These are phyloP conservation scores for Octomys mimax DNA, from an alignment of 2,797 vertebrate genomes.

Conservation along the genomic window DNA sequence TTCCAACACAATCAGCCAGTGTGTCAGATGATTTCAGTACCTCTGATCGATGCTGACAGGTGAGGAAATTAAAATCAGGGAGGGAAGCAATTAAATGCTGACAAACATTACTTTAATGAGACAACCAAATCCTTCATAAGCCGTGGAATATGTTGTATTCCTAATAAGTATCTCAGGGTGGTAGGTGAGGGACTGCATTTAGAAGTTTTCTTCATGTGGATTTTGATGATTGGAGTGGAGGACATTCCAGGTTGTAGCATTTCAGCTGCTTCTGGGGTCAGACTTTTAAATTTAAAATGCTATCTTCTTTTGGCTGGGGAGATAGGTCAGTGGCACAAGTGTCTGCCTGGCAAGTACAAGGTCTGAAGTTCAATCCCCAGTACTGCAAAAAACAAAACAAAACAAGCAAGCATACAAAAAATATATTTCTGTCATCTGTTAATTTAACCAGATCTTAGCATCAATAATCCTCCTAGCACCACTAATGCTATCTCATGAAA, in stretches of 20 bases:
- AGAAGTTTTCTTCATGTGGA: neutral
- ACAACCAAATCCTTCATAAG: constrained; percentile 81
- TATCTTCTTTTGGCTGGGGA: neutral
- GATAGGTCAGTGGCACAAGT: too few species aligned
- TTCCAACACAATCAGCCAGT: constrained; percentile 76
- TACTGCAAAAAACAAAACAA: too few species aligned
- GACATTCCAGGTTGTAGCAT: neutral
- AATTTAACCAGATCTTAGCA: constrained; percentile 23
- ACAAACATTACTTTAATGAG: constrained; percentile 64
- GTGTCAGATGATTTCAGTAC: constrained; percentile 77
- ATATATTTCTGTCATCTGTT: neutral
- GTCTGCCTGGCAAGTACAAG: too few species aligned
- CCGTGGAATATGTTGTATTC: constrained; percentile 63
- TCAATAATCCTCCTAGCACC: neutral
- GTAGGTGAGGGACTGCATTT: neutral
- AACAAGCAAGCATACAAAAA: too few species aligned
- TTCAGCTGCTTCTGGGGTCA: neutral
- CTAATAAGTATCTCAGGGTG: constrained; percentile 60
- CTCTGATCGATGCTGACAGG: constrained; percentile 83
- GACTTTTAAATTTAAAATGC: neutral
- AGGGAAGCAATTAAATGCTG: constrained; percentile 73
- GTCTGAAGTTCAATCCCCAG: too few species aligned
- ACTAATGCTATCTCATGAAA: neutral
- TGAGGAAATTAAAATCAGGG: constrained; percentile 80
- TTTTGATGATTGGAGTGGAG: neutral